Percentiles rank a stretch among this genome's conserved stretches.
These are phyloP conservation scores for Sparus aurata DNA, from an alignment of 2,797 vertebrate genomes.

Conservation along the genomic window DNA sequence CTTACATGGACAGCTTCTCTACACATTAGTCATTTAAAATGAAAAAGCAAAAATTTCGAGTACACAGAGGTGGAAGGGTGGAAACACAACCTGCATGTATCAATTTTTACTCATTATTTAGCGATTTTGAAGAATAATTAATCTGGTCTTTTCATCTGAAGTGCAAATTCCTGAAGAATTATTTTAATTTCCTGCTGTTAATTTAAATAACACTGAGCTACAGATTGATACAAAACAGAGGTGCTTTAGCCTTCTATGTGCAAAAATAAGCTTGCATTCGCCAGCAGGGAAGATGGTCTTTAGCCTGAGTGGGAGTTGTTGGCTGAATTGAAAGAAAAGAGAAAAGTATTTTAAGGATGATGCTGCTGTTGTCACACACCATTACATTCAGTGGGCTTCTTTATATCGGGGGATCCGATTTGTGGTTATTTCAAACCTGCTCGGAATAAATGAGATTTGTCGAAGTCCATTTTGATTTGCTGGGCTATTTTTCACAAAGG, in stretches of 20 bases:
- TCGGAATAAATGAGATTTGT: conserved; percentile 29
- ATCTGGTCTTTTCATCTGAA: background rate
- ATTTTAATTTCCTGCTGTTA: conserved; percentile 5
- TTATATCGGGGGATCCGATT: conserved; percentile 1
- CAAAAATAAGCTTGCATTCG: conserved; percentile 63
- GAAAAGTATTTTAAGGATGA: conserved; percentile 68
- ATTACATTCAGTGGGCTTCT: conserved; percentile 30
- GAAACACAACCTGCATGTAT: conserved; percentile 5
- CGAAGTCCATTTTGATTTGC: conserved; percentile 39
- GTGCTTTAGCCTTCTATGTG: conserved; percentile 43
- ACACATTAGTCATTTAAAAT: background rate
- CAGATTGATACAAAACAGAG: conserved; percentile 46
- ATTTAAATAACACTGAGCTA: conserved; percentile 8
- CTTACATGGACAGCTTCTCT: background rate
- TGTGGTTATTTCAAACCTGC: conserved; percentile 27
- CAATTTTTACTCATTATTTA: background rate
- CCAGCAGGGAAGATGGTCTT: conserved; percentile 75
- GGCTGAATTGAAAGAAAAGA: conserved; percentile 67
- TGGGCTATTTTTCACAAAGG: conserved; percentile 38
- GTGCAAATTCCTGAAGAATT: background rate
- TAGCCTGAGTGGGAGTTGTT: conserved; percentile 78
- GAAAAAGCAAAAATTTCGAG: background rate
- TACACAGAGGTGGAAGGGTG: background rate
- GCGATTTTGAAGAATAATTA: background rate
- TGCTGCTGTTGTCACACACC: conserved; percentile 46